These are phyloP conservation scores for Esox niger DNA, from an alignment of 2,113 vertebrate genomes.

Conservation along the genomic window DNA sequence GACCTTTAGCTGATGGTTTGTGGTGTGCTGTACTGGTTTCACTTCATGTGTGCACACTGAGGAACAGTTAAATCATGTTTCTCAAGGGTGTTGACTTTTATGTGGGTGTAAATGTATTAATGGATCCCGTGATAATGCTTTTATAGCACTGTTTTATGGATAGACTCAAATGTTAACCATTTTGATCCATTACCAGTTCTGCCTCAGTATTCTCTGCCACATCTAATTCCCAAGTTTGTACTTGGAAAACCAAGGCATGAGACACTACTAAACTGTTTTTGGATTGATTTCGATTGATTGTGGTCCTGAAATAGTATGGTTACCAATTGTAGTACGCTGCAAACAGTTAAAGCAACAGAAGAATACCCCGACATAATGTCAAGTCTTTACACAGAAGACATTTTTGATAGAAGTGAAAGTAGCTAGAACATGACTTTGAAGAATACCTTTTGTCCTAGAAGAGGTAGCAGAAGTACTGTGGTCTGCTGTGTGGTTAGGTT, in stretches of 20 bases:
- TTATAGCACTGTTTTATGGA: not conserved
- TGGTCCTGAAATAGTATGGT: too few relatives aligned
- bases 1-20: constrained; percentile 49
- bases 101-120: too few relatives aligned
- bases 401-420: constrained; percentile 30
- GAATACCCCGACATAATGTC: not conserved
- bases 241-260: too few relatives aligned
- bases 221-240: too few relatives aligned
- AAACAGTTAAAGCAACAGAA: not conserved
- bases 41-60: constrained; percentile 57
- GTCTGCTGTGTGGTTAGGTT: constrained; percentile 52
- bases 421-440: constrained; percentile 26
- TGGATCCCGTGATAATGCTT: not conserved
- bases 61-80: not conserved
- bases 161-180: not conserved
- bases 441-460: constrained; percentile 49
- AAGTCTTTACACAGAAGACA: constrained; percentile 10
- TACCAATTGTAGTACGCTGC: not conserved
- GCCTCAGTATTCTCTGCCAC: too few relatives aligned
- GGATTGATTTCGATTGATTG: too few relatives aligned
- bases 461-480: constrained; percentile 57
- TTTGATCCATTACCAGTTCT: not conserved
- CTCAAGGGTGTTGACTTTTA: too few relatives aligned
- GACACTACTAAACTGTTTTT: too few relatives aligned
- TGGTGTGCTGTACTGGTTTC: constrained; percentile 64